Evolutionary conservation across 2,113 vertebrate species (phyloP).

Genomic region (Numenius arquata): DNA sequence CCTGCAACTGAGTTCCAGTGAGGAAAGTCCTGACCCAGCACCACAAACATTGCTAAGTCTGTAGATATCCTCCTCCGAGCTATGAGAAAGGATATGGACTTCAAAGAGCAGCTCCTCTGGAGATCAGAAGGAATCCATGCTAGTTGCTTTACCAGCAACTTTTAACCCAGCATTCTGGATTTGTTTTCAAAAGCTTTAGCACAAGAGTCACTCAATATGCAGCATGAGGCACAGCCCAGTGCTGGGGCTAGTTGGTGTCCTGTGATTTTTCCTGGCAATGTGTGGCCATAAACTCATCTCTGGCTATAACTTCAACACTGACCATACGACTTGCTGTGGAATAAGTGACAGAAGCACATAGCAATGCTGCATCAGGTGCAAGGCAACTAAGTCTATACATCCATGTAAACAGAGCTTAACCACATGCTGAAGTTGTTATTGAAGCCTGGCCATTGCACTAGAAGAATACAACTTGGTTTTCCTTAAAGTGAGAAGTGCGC

Average conservation of each 20-base stretch:
- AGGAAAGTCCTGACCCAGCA: neutral
- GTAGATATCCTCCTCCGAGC: neutral
- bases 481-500: neutral
- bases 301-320: neutral
- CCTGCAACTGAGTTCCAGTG: neutral
- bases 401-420: neutral
- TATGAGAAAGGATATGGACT: neutral
- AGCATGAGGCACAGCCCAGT: neutral
- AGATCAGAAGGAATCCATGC: neutral
- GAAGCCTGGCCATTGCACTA: neutral
- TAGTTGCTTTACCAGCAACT: neutral
- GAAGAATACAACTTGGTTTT: neutral
- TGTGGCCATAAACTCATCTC: neutral
- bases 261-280: neutral
- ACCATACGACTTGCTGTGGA: neutral
- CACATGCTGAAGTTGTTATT: neutral
- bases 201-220: too few species aligned
- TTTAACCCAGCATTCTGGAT: neutral
- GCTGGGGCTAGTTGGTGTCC: neutral
- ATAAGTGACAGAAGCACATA: neutral
- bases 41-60: neutral
- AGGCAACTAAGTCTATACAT: neutral
- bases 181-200: neutral
- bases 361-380: fast-evolving
- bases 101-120: neutral